Evolutionary conservation across 2,113 vertebrate genomes (phyloP), one percentile per base, ranked within the genome.

Genomic region (Muntiacus muntjak): DNA sequence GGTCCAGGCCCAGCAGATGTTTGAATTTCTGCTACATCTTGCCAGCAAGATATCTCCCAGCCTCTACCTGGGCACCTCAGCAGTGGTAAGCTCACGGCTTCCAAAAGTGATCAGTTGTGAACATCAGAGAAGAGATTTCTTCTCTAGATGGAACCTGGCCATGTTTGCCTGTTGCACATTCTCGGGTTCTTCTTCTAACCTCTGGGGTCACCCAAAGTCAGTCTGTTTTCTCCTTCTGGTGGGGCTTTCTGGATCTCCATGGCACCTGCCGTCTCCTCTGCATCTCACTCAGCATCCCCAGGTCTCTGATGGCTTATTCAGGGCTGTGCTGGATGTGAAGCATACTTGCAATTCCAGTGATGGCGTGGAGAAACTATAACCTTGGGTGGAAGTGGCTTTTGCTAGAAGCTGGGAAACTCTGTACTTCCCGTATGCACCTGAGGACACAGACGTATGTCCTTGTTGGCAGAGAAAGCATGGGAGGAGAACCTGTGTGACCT

Each of bases 341-440:
- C 4, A 6, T 30, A 5, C 28, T 60, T 7, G 7, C 14, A 43
- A 7, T 60, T 57, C 7, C 26, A 45, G 1, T 30, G 17, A 36
- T 17, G 40, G 28, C 2, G 6, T 14, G 17, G 36, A 45, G 13
- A 76, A 10, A 36, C 19, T 40, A n/a, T 71, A 2, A 28, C 5
- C 21, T 19, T n/a, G 60, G 7, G 12, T 30, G 54, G 54, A 26
- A 43, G 7, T 26, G n/a, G 28, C 5, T 26, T 1, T 67, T 52
- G 1, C 57, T 5, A 33, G 47, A 74, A 30, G 13, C 1, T 14
- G 57, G 11, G 16, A 9, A 1, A 40, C 87, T 92, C 15, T 26
- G 52, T 74, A 11, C 25, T 50, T 54, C 45, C 55, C 2, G 0
- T 3, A 6, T 0, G 17, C 8, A 26, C 33, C 19, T 0, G 1